A percentile compares a stretch with the other conserved stretches of the same genome.
Conservation (phyloP, 1,140 invertebrate species). For the Pogonomyrmex barbatus region DNA sequence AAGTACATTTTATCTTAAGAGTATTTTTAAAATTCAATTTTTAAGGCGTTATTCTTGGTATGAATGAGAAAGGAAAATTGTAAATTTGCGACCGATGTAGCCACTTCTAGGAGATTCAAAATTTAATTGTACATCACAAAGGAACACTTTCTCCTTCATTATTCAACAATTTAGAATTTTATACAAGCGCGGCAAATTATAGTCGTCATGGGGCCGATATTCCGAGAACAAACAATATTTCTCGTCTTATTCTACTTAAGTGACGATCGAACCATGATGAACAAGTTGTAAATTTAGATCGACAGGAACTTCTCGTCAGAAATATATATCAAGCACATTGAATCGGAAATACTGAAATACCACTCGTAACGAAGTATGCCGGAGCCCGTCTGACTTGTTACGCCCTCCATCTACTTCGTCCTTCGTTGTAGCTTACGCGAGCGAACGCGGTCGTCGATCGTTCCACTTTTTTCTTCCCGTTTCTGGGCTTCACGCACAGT, state of each 20-base stretch:
- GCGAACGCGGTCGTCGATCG: conserved; percentile 3
- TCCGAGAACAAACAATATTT: not conserved
- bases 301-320: conserved; percentile 19
- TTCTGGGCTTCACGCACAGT: conserved; percentile 32
- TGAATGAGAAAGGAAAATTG: not conserved
- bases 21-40: not conserved
- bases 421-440: conserved; percentile 20
- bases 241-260: conserved; percentile 2
- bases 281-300: conserved; percentile 33
- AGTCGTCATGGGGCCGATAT: not conserved
- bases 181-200: not conserved
- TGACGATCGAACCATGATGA: not conserved
- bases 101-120: not conserved
- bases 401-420: conserved; percentile 28
- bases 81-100: not conserved
- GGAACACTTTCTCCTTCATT: not conserved
- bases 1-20: not conserved
- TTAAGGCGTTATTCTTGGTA: not conserved
- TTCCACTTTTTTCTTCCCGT: conserved; percentile 36
- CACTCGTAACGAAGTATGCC: conserved; percentile 40
- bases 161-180: conserved; percentile 9
- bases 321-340: conserved; percentile 34
- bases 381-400: conserved; percentile 33
- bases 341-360: conserved; percentile 55
- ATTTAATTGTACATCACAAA: conserved; percentile 13